Conservation (phyloP, 2,888 invertebrate genomes). For the Lithosia quadra region DNA sequence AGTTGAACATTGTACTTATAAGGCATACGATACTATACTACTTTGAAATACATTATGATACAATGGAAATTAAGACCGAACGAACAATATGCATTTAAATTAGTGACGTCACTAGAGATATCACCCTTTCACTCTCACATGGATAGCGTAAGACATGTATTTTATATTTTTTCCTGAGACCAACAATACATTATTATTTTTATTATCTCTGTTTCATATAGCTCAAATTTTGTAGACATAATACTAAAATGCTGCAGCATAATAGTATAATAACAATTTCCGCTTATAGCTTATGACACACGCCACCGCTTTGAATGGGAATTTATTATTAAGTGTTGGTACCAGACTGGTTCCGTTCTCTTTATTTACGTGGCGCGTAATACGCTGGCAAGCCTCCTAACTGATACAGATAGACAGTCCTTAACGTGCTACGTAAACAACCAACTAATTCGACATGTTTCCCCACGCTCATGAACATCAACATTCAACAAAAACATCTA, state of each 20-base stretch:
- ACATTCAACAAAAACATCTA: constrained; percentile 6
- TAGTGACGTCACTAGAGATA: no score
- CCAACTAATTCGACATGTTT: constrained; percentile 37
- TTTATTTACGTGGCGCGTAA: constrained; percentile 51
- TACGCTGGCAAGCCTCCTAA: constrained; percentile 55
- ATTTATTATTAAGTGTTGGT: constrained; percentile 63
- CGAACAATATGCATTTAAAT: no score
- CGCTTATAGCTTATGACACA: constrained; percentile 28
- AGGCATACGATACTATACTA: no score
- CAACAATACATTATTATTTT: no score
- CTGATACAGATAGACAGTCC: constrained; percentile 48
- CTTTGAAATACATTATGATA: no score
- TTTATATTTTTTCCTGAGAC: no score
- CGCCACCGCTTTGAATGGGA: constrained; percentile 28
- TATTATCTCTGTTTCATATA: no score
- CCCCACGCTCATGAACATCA: background rate
- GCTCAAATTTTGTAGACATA: no score
- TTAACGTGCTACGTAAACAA: constrained; percentile 44
- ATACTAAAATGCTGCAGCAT: background rate
- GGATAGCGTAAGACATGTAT: no score
- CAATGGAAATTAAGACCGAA: no score
- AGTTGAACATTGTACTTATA: no score
- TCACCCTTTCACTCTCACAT: no score
- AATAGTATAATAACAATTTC: background rate
- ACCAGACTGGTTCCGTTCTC: constrained; percentile 47